These are phyloP conservation scores for Patella caerulea DNA, from an alignment of 2,888 invertebrate genomes.

Conservation along the genomic window DNA sequence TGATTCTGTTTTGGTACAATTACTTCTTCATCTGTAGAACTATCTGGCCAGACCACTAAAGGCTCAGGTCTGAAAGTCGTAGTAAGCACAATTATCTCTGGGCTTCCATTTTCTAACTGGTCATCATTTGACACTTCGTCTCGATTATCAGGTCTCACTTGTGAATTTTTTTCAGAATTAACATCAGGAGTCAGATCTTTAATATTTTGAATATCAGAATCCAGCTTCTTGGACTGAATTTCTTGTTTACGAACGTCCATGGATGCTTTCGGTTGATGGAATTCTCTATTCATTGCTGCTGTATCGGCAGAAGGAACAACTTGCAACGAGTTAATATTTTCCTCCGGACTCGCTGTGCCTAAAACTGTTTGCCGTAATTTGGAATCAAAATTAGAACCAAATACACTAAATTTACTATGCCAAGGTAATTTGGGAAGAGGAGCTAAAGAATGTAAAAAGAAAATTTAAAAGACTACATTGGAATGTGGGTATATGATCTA, in stretches of 20 bases:
- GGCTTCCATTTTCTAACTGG: too few species aligned
- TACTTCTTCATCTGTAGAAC: neutral
- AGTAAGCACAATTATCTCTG: neutral
- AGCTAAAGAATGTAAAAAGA: neutral
- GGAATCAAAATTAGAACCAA: neutral
- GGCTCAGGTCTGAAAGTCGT: neutral
- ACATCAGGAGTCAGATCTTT: neutral
- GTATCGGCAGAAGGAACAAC: neutral
- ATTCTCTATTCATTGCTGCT: neutral
- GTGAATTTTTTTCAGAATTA: neutral
- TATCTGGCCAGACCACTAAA: neutral
- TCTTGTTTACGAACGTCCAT: neutral
- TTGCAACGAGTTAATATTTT: neutral
- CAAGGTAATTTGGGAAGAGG: neutral
- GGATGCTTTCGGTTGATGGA: neutral
- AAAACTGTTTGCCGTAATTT: neutral
- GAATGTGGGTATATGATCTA: neutral
- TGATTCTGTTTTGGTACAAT: neutral
- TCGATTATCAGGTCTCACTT: neutral
- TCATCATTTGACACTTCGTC: neutral
- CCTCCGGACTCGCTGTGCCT: neutral
- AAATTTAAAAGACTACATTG: neutral
- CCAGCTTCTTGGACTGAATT: neutral
- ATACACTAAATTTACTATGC: neutral
- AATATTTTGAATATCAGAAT: neutral